Evolutionary conservation across 2,113 vertebrate species (phyloP), one percentile per base, ranked within the genome.

Genomic region (Muntiacus muntjak): DNA sequence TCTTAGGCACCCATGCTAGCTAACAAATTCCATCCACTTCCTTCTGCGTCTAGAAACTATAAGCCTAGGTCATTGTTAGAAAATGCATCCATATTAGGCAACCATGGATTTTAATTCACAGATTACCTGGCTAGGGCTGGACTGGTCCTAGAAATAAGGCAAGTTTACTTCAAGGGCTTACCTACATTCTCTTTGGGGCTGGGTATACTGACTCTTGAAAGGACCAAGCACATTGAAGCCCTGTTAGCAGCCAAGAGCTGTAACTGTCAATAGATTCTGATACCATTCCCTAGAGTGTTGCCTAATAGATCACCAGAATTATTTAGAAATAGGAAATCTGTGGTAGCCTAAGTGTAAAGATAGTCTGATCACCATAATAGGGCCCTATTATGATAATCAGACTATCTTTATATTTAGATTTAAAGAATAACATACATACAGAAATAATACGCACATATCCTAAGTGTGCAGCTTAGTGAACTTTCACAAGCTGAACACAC

Each of bases 81-180:
- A 60, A 93, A 82, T 67, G 4, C 40, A 92, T 52, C 92, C 16
- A 43, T 54, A 67, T 54, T 60, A 45, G n/a, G 60, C 26, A 58
- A 58, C 3, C 43, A 62, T 60, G 74, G 30, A 64, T 89, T 95
- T 94, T 95, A 88, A 87, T 54, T 91, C 86, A 94, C 52, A 97
- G 60, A 93, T 89, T 76, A 89, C 19, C 87, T 79, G 25, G 90
- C 2, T 91, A 87, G 86, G 17, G 50, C 23, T 84, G 55, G 26
- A 57, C 33, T 54, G 7, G 78, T 76, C 45, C 86, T 88, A 96
- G 54, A 95, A 91, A 58, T 79, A 88, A 85, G 47, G n/a, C n/a
- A 87, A 57, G 21, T 97, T 92, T 87, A 50, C 21, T 88, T 96
- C 43, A 76, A 78, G 25, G 43, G 36, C 33, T 91, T 30, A 57